A percentile compares a stretch with the other conserved stretches of the same genome.
Conservation (phyloP, 1,140 invertebrate genomes). For the Dendrolimus punctatus region DNA sequence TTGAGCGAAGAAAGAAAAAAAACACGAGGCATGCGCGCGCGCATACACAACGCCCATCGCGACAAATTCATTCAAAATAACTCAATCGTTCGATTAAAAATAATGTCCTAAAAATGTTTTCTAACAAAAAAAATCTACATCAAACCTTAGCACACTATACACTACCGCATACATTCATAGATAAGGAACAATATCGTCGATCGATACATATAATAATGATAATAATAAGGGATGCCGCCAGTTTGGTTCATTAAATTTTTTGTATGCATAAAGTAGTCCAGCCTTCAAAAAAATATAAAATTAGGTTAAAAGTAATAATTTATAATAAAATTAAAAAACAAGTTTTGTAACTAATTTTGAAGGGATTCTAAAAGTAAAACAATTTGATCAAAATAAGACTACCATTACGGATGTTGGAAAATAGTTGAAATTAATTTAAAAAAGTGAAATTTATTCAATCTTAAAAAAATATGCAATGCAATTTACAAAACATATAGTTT, state of each 20-base stretch:
- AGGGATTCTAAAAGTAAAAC: no score
- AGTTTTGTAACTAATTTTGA: no score
- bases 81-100: conserved; percentile 52
- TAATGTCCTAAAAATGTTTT: conserved; percentile 55
- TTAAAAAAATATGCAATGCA: no score
- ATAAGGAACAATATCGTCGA: conserved; percentile 69
- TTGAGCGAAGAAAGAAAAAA: conserved; percentile 29
- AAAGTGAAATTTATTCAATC: no score
- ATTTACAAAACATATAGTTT: no score
- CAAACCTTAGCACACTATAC: conserved; percentile 69
- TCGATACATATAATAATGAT: conserved; percentile 27
- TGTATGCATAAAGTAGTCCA: no score
- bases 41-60: conserved; percentile 41
- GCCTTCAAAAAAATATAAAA: conserved; percentile 3
- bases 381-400: conserved; percentile 1
- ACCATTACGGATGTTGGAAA: background rate
- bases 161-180: conserved; percentile 69
- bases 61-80: conserved; percentile 39
- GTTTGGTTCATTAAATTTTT: no score
- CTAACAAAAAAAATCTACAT: conserved; percentile 68
- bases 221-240: no score
- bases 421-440: no score
- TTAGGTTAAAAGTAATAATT: conserved; percentile 24
- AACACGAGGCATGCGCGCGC: conserved; percentile 33
- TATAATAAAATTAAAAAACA: background rate